These are phyloP conservation scores for Sminthurides bifidus DNA, from an alignment of 1,140 invertebrate species.

Conservation along the genomic window DNA sequence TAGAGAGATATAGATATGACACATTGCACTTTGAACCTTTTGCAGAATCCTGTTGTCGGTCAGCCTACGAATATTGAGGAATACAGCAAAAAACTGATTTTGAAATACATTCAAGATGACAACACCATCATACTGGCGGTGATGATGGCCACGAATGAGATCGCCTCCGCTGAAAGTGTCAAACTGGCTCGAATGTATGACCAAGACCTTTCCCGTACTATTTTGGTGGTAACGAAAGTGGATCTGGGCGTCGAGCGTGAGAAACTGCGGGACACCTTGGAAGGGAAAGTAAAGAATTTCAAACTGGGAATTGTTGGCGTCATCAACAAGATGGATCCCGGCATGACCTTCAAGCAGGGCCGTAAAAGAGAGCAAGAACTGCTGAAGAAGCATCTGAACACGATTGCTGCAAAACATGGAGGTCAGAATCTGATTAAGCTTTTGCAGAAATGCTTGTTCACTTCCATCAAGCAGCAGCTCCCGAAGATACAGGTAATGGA, in stretches of 20 bases:
- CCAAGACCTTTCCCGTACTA: constrained; percentile 79
- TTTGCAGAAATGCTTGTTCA: too few species aligned
- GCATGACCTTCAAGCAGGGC: too few species aligned
- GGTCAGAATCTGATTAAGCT: too few species aligned
- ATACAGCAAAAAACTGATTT: constrained; percentile 65
- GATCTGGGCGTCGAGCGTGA: constrained; percentile 97
- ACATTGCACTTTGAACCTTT: too few species aligned
- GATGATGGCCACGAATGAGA: constrained; percentile 81
- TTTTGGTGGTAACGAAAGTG: constrained; percentile 97
- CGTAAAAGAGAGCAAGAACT: too few species aligned
- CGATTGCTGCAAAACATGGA: too few species aligned
- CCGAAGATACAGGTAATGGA: too few species aligned
- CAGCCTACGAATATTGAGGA: constrained; percentile 79
- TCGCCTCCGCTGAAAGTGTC: constrained; percentile 89
- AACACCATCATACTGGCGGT: constrained; percentile 14
- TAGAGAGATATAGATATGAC: too few species aligned
- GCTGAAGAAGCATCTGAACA: too few species aligned
- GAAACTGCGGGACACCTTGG: constrained; percentile 95
- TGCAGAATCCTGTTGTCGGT: constrained; percentile 72
- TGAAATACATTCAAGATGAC: constrained; percentile 57
- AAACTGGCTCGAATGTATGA: constrained; percentile 89
- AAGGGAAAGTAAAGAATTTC: constrained; percentile 93
- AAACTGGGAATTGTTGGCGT: constrained; percentile 97
- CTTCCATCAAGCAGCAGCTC: too few species aligned
- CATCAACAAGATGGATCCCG: too few species aligned